Evolutionary conservation across 2,113 vertebrate species (phyloP).

Genomic region (Lota lota): DNA sequence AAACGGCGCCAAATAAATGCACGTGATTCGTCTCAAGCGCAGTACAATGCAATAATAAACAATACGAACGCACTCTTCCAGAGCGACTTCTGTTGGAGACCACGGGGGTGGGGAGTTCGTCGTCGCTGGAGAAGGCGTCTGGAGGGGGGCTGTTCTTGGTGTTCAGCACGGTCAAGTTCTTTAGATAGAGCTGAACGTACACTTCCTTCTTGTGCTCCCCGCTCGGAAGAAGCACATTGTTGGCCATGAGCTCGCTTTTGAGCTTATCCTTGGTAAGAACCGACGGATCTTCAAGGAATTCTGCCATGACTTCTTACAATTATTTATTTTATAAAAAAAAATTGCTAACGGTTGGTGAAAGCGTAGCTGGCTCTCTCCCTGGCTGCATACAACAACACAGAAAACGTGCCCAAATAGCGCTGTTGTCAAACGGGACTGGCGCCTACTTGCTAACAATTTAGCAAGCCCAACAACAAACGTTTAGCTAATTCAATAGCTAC

Average conservation of each 20-base stretch:
- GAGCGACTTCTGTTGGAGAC: slow-evolving; percentile 74
- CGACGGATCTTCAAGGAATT: slow-evolving; percentile 89
- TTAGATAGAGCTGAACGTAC: slow-evolving; percentile 93
- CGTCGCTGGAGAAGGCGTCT: slow-evolving; percentile 90
- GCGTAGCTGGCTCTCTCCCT: slow-evolving; percentile 8
- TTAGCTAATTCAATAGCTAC: slow-evolving; percentile 15
- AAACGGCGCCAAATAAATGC: no score
- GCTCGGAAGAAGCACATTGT: slow-evolving; percentile 87
- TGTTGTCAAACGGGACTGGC: slow-evolving; percentile 67
- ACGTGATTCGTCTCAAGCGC: no score
- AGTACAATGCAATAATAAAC: neutral
- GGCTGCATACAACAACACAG: slow-evolving; percentile 47
- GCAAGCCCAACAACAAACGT: slow-evolving; percentile 36
- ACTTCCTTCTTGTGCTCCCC: slow-evolving; percentile 95
- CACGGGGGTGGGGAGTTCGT: slow-evolving; percentile 81
- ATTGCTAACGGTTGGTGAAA: slow-evolving; percentile 2
- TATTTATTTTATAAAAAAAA: no score
- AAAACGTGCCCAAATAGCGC: slow-evolving; percentile 45
- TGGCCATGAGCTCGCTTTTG: slow-evolving; percentile 89
- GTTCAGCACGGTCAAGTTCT: slow-evolving; percentile 86
- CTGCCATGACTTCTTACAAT: slow-evolving; percentile 77
- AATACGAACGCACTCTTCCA: slow-evolving; percentile 62
- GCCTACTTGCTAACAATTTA: slow-evolving; percentile 44
- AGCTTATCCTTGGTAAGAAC: slow-evolving; percentile 93
- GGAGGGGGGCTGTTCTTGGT: slow-evolving; percentile 60